Percentiles rank a stretch among this genome's conserved stretches.
Evolutionary conservation across 2,797 vertebrate genomes (phyloP).

Genomic region (Micropoecilia bifurca): DNA sequence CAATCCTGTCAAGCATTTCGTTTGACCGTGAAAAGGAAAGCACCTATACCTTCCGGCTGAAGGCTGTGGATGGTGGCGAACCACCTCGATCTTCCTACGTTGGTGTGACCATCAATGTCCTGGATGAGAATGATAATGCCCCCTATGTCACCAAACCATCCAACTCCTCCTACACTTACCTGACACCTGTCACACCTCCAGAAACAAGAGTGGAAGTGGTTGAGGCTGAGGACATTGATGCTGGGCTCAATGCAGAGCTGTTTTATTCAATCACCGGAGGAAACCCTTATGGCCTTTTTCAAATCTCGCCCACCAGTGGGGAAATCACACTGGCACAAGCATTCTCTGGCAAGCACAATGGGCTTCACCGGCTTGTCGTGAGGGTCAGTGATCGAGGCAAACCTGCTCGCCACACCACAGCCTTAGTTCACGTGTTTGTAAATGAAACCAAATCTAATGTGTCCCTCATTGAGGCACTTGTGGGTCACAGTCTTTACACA

Average conservation of each 20-base stretch:
- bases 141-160: conserved; percentile 95
- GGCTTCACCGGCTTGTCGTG: conserved; percentile 94
- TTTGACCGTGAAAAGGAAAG: conserved; percentile 97
- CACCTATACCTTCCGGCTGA: conserved; percentile 95
- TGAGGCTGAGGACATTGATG: conserved; percentile 95
- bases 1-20: conserved; percentile 95
- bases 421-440: conserved; percentile 94
- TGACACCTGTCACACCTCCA: conserved; percentile 85
- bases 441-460: conserved; percentile 93
- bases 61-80: conserved; percentile 91
- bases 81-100: conserved; percentile 94
- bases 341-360: conserved; percentile 91
- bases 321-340: conserved; percentile 92
- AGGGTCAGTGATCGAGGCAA: conserved; percentile 93
- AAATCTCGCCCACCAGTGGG: conserved; percentile 88
- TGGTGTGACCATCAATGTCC: conserved; percentile 95
- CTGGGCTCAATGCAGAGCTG: conserved; percentile 90
- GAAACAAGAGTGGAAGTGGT: conserved; percentile 91
- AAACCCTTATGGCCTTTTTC: conserved; percentile 94
- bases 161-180: conserved; percentile 93
- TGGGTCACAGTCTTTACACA: conserved; percentile 95
- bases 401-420: conserved; percentile 90
- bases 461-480: conserved; percentile 90
- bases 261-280: conserved; percentile 91
- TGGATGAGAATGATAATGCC: conserved; percentile 97